These are phyloP conservation scores for Chrysoperla carnea DNA, from an alignment of 1,140 invertebrate species.

Conservation along the genomic window DNA sequence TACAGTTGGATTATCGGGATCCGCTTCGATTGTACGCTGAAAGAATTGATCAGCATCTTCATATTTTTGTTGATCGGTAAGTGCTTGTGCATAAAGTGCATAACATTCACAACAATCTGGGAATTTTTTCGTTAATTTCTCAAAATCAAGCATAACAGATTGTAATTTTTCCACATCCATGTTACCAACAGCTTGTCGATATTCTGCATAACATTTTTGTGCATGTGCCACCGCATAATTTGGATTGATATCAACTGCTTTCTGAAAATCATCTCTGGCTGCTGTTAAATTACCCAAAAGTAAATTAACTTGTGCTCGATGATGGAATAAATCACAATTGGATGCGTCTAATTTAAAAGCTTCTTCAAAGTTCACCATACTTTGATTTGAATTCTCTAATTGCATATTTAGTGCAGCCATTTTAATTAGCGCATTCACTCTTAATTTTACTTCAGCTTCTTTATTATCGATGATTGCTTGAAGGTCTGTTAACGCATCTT, in stretches of 20 bases:
- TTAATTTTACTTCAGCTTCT: conserved; percentile 36
- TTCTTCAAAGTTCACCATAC: conserved; percentile 55
- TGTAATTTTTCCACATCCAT: conserved; percentile 36
- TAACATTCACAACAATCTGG: conserved; percentile 71
- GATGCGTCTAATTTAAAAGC: conserved; percentile 54
- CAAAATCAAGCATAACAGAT: conserved; percentile 49
- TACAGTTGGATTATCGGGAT: conserved; percentile 70
- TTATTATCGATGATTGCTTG: conserved; percentile 37
- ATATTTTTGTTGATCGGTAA: conserved; percentile 68
- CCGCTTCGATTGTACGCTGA: conserved; percentile 59
- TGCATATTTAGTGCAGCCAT: conserved; percentile 69
- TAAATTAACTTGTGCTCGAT: conserved; percentile 59
- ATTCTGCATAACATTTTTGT: conserved; percentile 77
- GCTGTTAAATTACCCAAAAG: conserved; percentile 61
- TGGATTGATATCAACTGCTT: conserved; percentile 63
- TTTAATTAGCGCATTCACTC: conserved; percentile 81
- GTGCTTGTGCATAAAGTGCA: conserved; percentile 63
- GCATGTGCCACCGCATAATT: conserved; percentile 67
- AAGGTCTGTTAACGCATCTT: conserved; percentile 55
- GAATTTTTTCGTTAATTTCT: conserved; percentile 57
- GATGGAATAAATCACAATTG: conserved; percentile 24
- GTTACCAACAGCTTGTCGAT: conserved; percentile 38
- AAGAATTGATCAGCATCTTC: conserved; percentile 66
- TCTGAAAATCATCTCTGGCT: conserved; percentile 66
- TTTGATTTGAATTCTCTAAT: conserved; percentile 49